Base-by-base conservation (phyloP, 1,140 invertebrate genomes). In the Ceratitis capitata region DNA sequence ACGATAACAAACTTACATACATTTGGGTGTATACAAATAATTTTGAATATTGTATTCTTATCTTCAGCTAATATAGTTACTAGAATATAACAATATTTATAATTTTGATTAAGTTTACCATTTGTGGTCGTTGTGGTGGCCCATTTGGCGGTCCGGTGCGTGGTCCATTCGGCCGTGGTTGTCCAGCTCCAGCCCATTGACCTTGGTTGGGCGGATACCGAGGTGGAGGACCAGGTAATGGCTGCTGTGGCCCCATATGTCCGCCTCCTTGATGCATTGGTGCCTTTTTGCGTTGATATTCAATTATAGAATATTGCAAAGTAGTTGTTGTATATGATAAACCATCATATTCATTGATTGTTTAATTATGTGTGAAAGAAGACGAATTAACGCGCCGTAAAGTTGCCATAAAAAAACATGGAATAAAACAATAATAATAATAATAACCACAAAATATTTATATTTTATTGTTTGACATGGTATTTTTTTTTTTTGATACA, bases 61-160 rank as follows among this genome's bases (percentile, higher is more conserved):
- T 49, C 26, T 35, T 23, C 12, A 7, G 12, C 47, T 14, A 49
- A 29, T 6, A 7, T 69, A 4, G 16, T 69, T 29, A 69, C 29
- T 51, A 14, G 26, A 49, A 82, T 74, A 49, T 47, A 82, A 49
- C 51, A 58, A 69, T 69, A 12, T 69, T 69, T 16, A 32, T 45
- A 69, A 61, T 14, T 61, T 26, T 26, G 12, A 45, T 74, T 64
- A n/a, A 23, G 29, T 91, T 93, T 93, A 95, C 95, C 95, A 95
- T 95, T 91, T 94, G 95, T 85, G 94, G 95, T 89, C 95, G 92
- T 88, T 94, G 94, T 82, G 94, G 92, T 84, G 94, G 91, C 86
- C 91, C 90, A 87, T 91, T 91, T 87, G 93, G 93, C 64, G 94
- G 94, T 56, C 95, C 95, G 88, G 94, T 94, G 94, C 95, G 94